Evolutionary conservation across 2,888 invertebrate genomes (phyloP), one percentile per base, ranked within the genome.

Genomic region (Euzetes globulus): DNA sequence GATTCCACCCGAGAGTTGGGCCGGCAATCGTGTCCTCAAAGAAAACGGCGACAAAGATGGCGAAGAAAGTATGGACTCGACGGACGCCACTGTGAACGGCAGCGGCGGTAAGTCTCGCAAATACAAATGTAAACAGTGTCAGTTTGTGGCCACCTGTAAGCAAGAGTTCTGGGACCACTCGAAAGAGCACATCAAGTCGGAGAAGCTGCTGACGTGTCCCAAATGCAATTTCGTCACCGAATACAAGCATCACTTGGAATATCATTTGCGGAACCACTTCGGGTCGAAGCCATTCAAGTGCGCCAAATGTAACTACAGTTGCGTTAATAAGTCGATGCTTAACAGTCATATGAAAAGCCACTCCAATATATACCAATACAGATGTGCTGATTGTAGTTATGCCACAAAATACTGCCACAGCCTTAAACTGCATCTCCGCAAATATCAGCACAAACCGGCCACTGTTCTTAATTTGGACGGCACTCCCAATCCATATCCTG

Each of bases 251-350:
- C 99, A 99, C 80, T 84, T 98, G 76, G 97, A 98, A 82, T 99
- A 98, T 81, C 99, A 97, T 82, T 87, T 96, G 82, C 87, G 94
- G 60, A 97, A 97, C 82, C 99, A 99, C 83, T 87, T 90, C 80
- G 94, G 95, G 52, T 90, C 91, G 0, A 99, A 99, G 82, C 98
- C 98, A 1, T 97, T 92, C 85, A 91, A 91, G 82, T 98, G 97
- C 83, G 87, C 87, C 77, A 89, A 92, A 81, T 98, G 97, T 82
- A 86, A 87, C 22, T 94, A 94, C 81, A 87, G 89, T 0, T 97
- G 96, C 82, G 95, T 96, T n/a, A 97, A 95, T 85, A 95, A 96
- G 82, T 97, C 97, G 0, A 99, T 99, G 99, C 86, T 99, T 74
- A 98, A 95, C 84, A 96, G 95, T 0, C 99, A 99, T 82, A 87